Conservation (phyloP, 2,797 vertebrate genomes). For the Pempheris klunzingeri region DNA sequence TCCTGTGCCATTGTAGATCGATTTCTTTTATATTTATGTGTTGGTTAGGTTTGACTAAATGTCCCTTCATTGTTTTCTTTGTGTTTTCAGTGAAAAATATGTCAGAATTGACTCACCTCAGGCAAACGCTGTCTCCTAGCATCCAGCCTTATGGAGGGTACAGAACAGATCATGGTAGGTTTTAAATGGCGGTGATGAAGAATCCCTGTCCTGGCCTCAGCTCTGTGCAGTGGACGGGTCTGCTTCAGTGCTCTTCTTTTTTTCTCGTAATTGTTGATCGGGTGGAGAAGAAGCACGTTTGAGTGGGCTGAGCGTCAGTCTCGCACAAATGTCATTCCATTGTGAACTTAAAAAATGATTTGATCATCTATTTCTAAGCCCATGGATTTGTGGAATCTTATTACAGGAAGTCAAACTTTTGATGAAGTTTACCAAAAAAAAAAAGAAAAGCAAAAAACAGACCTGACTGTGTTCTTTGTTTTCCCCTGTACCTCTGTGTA, state of each 20-base stretch:
- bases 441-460: not conserved
- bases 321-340: slow-evolving; percentile 7
- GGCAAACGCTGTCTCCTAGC: slow-evolving; percentile 75
- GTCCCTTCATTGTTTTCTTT: slow-evolving; percentile 9
- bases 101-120: slow-evolving; percentile 73
- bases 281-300: too few species aligned
- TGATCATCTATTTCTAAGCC: slow-evolving; percentile 26
- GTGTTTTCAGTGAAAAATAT: slow-evolving; percentile 85
- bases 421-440: slow-evolving; percentile 28
- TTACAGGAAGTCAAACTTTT: slow-evolving; percentile 54
- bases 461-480: slow-evolving; percentile 15
- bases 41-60: not conserved
- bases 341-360: slow-evolving; percentile 38
- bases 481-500: not conserved
- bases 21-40: not conserved
- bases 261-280: too few species aligned
- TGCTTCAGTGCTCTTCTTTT: too few species aligned
- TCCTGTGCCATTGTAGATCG: not conserved
- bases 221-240: too few species aligned
- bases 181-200: too few species aligned
- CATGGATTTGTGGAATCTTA: slow-evolving; percentile 48
- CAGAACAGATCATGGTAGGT: slow-evolving; percentile 85
- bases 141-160: slow-evolving; percentile 77
- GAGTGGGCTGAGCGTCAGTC: too few species aligned
- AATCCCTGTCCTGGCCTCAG: too few species aligned